Evolutionary conservation across 2,797 vertebrate species (phyloP).

Genomic region (Phrynocephalus guinanensis): DNA sequence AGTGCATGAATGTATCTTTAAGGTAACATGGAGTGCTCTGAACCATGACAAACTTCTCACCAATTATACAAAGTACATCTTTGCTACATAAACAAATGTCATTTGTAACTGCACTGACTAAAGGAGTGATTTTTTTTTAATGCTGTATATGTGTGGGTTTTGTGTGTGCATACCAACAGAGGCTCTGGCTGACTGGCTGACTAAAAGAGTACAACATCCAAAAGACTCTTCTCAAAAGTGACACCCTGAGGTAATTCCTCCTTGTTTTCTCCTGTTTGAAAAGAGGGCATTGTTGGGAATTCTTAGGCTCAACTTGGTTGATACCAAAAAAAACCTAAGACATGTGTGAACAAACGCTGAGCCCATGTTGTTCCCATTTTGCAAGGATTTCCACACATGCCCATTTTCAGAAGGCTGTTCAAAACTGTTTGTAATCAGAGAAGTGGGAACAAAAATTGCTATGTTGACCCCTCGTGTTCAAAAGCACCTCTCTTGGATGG

Average conservation of each 20-base stretch:
- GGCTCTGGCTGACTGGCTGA: neutral
- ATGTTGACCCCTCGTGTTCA: neutral
- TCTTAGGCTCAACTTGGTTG: neutral
- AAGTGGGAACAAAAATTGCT: neutral
- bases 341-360: neutral
- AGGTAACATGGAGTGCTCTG: neutral
- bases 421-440: neutral
- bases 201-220: neutral
- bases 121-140: too few species aligned
- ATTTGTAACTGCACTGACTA: slow-evolving; percentile 1
- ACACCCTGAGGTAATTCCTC: neutral
- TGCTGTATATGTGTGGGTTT: too few species aligned
- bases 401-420: neutral
- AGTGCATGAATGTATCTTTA: too few species aligned
- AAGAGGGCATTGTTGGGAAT: neutral
- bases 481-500: neutral
- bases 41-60: neutral
- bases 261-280: neutral
- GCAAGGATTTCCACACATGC: neutral
- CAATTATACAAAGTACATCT: neutral
- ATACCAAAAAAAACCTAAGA: neutral
- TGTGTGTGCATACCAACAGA: too few species aligned
- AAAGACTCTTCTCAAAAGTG: neutral
- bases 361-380: neutral
- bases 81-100: neutral